Evolutionary conservation across 2,797 vertebrate genomes (phyloP).

Genomic region (Acanthurus lineatus): DNA sequence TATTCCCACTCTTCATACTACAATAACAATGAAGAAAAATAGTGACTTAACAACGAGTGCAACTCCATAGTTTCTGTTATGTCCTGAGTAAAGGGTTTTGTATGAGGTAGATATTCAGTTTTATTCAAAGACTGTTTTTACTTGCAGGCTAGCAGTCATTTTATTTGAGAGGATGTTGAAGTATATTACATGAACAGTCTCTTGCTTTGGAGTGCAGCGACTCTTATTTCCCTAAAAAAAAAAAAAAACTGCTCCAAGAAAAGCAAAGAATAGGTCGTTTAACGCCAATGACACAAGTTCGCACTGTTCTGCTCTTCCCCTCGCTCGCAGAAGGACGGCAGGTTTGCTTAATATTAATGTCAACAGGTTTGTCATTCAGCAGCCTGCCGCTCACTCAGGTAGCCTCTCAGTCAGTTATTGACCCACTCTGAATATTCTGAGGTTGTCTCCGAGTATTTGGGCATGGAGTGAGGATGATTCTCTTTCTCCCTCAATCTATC

Average conservation of each 20-base stretch:
- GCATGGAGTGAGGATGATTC: slow-evolving; percentile 26
- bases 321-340: slow-evolving; percentile 40
- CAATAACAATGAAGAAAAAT: background rate
- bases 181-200: slow-evolving; percentile 2
- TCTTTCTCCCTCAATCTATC: slow-evolving; percentile 23
- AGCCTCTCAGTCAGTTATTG: slow-evolving; percentile 50
- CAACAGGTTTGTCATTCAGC: slow-evolving; percentile 54
- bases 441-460: slow-evolving; percentile 38
- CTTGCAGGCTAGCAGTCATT: background rate
- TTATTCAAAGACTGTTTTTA: slow-evolving; percentile 4
- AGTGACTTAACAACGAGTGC: background rate
- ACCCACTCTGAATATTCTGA: slow-evolving; percentile 50
- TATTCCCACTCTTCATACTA: too few relatives aligned
- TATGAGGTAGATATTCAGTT: background rate
- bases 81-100: background rate
- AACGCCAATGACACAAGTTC: slow-evolving; percentile 34
- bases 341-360: slow-evolving; percentile 34
- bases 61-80: background rate
- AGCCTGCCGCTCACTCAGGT: slow-evolving; percentile 11
- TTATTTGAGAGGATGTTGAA: background rate
- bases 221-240: slow-evolving; percentile 13
- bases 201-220: background rate
- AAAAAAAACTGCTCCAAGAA: slow-evolving; percentile 10
- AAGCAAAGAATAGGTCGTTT: slow-evolving; percentile 25
- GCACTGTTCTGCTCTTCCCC: slow-evolving; percentile 21